phyloP scores from a whole-genome alignment of 2,113 vertebrate genomes.

The Arothron firmamentum region DNA sequence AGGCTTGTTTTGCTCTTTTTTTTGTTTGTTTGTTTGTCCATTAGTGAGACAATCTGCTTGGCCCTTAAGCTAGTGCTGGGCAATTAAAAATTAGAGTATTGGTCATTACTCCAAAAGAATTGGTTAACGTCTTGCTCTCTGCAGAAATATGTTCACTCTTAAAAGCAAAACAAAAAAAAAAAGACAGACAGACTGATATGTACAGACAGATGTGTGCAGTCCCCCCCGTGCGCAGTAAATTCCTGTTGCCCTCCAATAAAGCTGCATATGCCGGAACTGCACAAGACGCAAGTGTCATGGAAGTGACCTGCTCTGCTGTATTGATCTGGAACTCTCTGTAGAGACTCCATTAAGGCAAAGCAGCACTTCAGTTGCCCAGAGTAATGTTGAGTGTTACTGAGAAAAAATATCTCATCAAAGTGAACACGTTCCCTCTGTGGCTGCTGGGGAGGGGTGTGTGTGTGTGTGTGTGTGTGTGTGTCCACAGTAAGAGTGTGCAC shows the following conservation, averaged over 20 bases:
- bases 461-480: too few relatives aligned
- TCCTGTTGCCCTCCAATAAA: slow-evolving; percentile 34
- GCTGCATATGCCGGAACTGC: slow-evolving; percentile 22
- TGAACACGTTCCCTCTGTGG: slow-evolving; percentile 53
- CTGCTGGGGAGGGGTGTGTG: slow-evolving; percentile 34
- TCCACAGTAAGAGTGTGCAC: slow-evolving; percentile 42
- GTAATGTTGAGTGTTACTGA: slow-evolving; percentile 51
- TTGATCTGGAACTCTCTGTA: slow-evolving; percentile 28
- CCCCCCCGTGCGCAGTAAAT: slow-evolving; percentile 4
- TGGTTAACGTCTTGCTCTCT: slow-evolving; percentile 35
- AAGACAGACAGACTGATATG: slow-evolving; percentile 7
- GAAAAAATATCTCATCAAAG: slow-evolving; percentile 66
- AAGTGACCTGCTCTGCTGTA: slow-evolving; percentile 10
- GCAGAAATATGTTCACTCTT: too few relatives aligned
- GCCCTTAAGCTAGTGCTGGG: slow-evolving; percentile 30
- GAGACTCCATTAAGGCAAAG: slow-evolving; percentile 37
- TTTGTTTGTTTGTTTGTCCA: not conserved
- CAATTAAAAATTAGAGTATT: slow-evolving; percentile 34
- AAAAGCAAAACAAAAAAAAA: slow-evolving; percentile 14
- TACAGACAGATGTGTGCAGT: not conserved
- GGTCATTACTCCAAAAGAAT: slow-evolving; percentile 48
- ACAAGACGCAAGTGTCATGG: slow-evolving; percentile 17
- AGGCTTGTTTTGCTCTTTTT: slow-evolving; percentile 3
- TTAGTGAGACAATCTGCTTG: slow-evolving; percentile 33
- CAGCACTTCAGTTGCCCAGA: slow-evolving; percentile 53